phyloP scores from a whole-genome alignment of 2,113 vertebrate genomes.

The Sardina pilchardus region DNA sequence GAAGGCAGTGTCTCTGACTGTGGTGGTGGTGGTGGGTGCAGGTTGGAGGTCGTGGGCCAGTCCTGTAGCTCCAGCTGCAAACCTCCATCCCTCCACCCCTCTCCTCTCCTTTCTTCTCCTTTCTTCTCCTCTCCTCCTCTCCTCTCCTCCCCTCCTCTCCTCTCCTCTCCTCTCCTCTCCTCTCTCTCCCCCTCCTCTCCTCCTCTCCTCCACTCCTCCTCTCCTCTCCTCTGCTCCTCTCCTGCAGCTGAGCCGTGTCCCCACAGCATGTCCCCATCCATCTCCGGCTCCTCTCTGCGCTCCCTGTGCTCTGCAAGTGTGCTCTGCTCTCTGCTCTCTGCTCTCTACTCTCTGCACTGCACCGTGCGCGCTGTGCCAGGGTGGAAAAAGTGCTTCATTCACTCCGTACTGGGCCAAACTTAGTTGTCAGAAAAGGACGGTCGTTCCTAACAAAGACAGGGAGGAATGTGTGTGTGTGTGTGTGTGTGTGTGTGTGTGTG shows the following conservation, averaged over 20 bases:
- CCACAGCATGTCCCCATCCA: neutral
- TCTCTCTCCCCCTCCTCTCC: too few relatives aligned
- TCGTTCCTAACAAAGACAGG: neutral
- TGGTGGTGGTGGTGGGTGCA: neutral
- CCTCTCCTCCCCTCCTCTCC: too few relatives aligned
- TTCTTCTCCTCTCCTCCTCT: too few relatives aligned
- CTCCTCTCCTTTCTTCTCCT: too few relatives aligned
- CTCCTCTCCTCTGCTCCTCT: too few relatives aligned
- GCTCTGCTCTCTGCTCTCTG: neutral
- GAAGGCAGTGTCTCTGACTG: neutral
- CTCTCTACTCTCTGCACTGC: neutral
- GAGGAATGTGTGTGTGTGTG: neutral
- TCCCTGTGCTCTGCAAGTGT: neutral
- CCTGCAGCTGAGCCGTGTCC: neutral
- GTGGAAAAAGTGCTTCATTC: neutral
- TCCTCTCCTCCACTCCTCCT: too few relatives aligned
- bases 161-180: too few relatives aligned
- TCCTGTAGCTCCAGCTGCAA: neutral
- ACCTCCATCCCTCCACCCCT: too few relatives aligned
- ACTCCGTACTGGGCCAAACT: neutral
- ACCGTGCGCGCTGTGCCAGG: neutral
- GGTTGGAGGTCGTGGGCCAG: neutral
- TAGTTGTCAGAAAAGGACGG: conserved; percentile 15
- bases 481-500: neutral
- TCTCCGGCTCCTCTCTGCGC: neutral